Evolutionary conservation across 2,888 invertebrate species (phyloP).

Genomic region (Monoplex corrugatus): DNA sequence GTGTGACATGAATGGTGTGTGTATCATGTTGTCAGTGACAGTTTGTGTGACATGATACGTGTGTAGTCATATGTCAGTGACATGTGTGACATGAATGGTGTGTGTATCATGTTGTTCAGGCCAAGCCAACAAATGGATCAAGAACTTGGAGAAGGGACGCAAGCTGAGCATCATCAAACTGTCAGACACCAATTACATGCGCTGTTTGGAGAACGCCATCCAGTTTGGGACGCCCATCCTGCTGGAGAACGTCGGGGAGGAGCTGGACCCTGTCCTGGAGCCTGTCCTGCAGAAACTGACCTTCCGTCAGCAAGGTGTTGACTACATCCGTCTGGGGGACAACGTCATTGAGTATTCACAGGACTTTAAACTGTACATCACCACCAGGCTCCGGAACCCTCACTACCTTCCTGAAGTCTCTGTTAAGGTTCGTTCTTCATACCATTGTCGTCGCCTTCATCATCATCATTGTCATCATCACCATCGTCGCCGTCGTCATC

Average conservation of each 20-base stretch:
- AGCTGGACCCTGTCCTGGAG: constrained; percentile 86
- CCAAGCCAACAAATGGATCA: constrained; percentile 97
- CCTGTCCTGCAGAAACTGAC: constrained; percentile 91
- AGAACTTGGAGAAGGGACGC: constrained; percentile 94
- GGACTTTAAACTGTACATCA: constrained; percentile 92
- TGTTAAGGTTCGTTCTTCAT: constrained; percentile 86
- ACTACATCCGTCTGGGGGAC: constrained; percentile 92
- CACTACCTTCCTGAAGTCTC: constrained; percentile 95
- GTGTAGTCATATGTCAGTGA: no score
- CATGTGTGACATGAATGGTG: neutral
- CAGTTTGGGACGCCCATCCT: constrained; percentile 85
- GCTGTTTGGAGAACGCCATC: constrained; percentile 90
- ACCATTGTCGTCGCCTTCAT: neutral
- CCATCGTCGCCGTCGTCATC: no score
- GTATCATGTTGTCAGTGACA: no score
- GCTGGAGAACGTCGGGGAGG: constrained; percentile 90
- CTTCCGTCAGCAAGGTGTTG: constrained; percentile 86
- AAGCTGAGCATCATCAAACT: constrained; percentile 91
- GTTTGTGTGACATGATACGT: no score
- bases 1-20: no score
- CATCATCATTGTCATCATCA: no score
- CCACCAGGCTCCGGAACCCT: constrained; percentile 93
- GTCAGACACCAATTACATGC: constrained; percentile 91
- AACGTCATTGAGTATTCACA: constrained; percentile 91
- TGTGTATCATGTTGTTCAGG: constrained; percentile 81